These are phyloP conservation scores for Acridotheres tristis DNA, from an alignment of 2,797 vertebrate species.

Conservation along the genomic window DNA sequence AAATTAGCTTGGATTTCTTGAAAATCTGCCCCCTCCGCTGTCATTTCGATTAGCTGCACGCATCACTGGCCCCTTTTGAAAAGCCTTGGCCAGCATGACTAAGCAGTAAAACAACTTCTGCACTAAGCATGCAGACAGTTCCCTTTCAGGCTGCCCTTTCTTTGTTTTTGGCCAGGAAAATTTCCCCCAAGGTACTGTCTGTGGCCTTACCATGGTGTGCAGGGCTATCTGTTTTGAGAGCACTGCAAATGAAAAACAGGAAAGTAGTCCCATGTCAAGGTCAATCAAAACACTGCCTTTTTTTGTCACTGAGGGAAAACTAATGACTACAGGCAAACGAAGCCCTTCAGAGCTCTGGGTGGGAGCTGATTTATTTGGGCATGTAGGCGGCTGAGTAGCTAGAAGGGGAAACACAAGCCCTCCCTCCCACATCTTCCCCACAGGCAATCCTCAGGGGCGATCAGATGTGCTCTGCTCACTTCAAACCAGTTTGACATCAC, in stretches of 20 bases:
- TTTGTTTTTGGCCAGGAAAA: background rate
- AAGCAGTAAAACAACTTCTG: slow-evolving; percentile 29
- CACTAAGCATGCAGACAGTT: background rate
- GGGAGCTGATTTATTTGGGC: slow-evolving; percentile 43
- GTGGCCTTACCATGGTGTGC: fast-evolving
- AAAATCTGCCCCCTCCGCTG: background rate
- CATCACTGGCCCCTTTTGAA: background rate
- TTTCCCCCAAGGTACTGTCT: background rate
- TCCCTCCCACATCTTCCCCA: slow-evolving; percentile 33
- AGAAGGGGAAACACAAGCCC: slow-evolving; percentile 16
- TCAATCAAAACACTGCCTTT: slow-evolving; percentile 28
- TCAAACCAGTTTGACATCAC: background rate
- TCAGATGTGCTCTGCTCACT: slow-evolving; percentile 37
- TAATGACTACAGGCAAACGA: background rate
- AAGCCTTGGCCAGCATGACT: background rate
- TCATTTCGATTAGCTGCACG: background rate
- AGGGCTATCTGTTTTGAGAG: background rate
- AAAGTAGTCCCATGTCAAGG: slow-evolving; percentile 1
- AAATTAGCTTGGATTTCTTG: slow-evolving; percentile 1
- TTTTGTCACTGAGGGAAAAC: slow-evolving; percentile 19
- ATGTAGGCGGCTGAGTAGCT: slow-evolving; percentile 12
- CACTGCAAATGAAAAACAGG: background rate
- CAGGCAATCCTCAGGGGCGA: background rate
- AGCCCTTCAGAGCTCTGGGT: slow-evolving; percentile 5
- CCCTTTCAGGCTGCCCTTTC: background rate